Evolutionary conservation across 2,797 vertebrate genomes (phyloP), one percentile per base, ranked within the genome.

Genomic region (Acanthurus tractus): DNA sequence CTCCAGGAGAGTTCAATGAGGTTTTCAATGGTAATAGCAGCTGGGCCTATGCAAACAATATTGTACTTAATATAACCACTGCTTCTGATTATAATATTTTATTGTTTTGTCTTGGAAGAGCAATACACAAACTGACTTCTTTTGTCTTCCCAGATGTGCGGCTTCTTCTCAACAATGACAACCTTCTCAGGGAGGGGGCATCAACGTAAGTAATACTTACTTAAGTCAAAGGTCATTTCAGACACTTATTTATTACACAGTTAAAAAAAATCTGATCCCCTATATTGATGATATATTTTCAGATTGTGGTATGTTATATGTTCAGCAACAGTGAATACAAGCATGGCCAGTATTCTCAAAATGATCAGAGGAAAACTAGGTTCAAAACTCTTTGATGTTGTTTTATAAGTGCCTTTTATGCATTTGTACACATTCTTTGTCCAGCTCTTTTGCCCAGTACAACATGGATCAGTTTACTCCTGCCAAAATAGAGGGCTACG

Each of bases 391-490:
- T 38, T 36, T 66, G 7, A 9, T 81, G 10, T 57, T 1, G 23
- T n/a, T 1, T 44, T 42, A 63, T 54, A 0, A 76, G 55, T 50
- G 8, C 6, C 8, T 20, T 15, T 3, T 34, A 11, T 53, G n/a
- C 25, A 4, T 56, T 34, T 83, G 6, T 70, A 1, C 34, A 10
- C 12, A 36, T 70, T 75, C 77, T 84, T 85, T 46, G 65, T 84
- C 22, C 89, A 99, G 98, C 93, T 98, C 98, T 61, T 99, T 99
- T 96, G 98, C 98, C 93, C 98, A 99, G 92, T 99, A 99, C 94
- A 99, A 99, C 92, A 95, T 99, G 98, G 98, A 99, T 96, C 98
- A 99, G 90, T 99, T 99, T 93, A 98, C 98, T 78, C 97, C 98
- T 82, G 97, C 97, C 87, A 99, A 98, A 96, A 91, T 98, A 80